Evolutionary conservation across 2,888 invertebrate species (phyloP).

Genomic region (Epistrophella euchroma): DNA sequence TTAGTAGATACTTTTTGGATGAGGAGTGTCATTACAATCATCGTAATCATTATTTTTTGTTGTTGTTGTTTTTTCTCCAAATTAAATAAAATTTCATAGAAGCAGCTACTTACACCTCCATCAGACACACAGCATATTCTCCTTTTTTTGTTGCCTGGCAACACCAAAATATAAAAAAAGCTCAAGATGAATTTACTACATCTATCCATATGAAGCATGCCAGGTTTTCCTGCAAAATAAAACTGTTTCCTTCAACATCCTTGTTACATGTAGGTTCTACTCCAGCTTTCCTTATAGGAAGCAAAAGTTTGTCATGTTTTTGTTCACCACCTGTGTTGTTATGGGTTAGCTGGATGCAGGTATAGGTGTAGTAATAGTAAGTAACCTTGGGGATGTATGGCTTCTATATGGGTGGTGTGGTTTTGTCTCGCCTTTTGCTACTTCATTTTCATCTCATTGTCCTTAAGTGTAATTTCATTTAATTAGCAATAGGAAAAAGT

Average conservation of each 20-base stretch:
- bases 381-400: constrained; percentile 1
- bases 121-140: not conserved
- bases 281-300: not conserved
- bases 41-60: constrained; percentile 67
- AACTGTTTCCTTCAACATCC: constrained; percentile 34
- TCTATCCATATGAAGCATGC: not conserved
- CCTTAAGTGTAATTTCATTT: constrained; percentile 56
- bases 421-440: constrained; percentile 11
- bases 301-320: constrained; percentile 23
- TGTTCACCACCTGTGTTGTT: constrained; percentile 20
- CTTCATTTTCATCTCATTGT: constrained; percentile 50
- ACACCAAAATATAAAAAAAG: constrained; percentile 50
- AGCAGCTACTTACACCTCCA: constrained; percentile 9
- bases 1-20: not conserved
- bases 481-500: constrained; percentile 57
- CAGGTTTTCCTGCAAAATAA: constrained; percentile 8
- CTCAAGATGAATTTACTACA: constrained; percentile 23
- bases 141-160: constrained; percentile 28
- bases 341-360: not conserved
- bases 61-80: constrained; percentile 25
- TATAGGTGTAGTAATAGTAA: not conserved
- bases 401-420: not conserved
- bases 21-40: constrained; percentile 42
- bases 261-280: not conserved
- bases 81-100: constrained; percentile 59